Evolutionary conservation across 2,888 invertebrate genomes (phyloP).

Genomic region (Agonopterix subpropinquella): DNA sequence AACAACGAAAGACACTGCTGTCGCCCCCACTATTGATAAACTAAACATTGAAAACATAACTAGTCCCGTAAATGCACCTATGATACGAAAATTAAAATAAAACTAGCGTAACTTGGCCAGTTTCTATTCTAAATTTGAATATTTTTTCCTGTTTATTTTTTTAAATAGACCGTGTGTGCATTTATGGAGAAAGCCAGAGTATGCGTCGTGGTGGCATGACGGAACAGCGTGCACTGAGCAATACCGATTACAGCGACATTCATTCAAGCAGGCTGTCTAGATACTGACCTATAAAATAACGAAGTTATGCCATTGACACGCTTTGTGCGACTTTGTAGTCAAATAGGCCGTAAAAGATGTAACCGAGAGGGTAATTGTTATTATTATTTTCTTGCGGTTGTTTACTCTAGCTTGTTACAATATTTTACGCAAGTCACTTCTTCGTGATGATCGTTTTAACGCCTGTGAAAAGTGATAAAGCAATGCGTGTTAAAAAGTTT

Average conservation of each 20-base stretch:
- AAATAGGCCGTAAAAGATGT: neutral
- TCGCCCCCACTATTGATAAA: slow-evolving; percentile 69
- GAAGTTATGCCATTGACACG: neutral
- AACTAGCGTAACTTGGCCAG: neutral
- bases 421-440: too few relatives aligned
- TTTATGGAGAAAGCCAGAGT: neutral
- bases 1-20: slow-evolving; percentile 62
- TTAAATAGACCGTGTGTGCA: slow-evolving; percentile 12
- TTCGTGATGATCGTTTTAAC: too few relatives aligned
- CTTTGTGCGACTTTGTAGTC: neutral
- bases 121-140: neutral
- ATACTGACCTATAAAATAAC: slow-evolving; percentile 18
- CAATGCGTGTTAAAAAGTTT: too few relatives aligned
- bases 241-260: slow-evolving; percentile 16
- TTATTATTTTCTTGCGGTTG: too few relatives aligned
- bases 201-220: slow-evolving; percentile 26
- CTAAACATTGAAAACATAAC: slow-evolving; percentile 26
- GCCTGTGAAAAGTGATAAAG: too few relatives aligned
- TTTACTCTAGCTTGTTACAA: too few relatives aligned
- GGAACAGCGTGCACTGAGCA: slow-evolving; percentile 24
- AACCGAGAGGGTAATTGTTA: neutral
- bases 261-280: slow-evolving; percentile 12
- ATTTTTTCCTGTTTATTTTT: slow-evolving; percentile 10
- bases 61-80: slow-evolving; percentile 6
- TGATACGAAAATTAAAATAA: neutral